A percentile compares a stretch with the other conserved stretches of the same genome.
phyloP scores from a whole-genome alignment of 2,797 vertebrate species.

The Orestias chungarensis region DNA sequence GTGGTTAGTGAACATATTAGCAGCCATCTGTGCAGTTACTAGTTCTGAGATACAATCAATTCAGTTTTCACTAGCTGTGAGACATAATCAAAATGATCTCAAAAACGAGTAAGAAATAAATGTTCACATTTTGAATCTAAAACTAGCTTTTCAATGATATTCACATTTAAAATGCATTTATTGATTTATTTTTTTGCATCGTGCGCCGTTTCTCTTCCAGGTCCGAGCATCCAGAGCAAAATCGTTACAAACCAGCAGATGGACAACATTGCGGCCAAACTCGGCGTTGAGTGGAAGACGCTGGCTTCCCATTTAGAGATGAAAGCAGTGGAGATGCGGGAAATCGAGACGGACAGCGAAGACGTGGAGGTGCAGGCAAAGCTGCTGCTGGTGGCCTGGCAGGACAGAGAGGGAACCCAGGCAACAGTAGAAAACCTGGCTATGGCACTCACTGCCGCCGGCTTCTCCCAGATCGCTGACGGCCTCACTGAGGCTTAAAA shows the following conservation, averaged over 20 bases:
- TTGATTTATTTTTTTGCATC: not conserved
- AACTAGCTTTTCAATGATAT: not conserved
- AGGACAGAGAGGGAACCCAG: conserved; percentile 91
- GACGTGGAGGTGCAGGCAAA: conserved; percentile 93
- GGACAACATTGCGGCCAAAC: conserved; percentile 87
- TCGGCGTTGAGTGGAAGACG: conserved; percentile 89
- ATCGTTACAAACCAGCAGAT: conserved; percentile 91
- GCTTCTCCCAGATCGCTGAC: conserved; percentile 86
- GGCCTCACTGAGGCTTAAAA: conserved; percentile 80
- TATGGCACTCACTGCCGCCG: conserved; percentile 83
- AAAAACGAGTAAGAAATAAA: no score
- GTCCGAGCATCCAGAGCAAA: conserved; percentile 92
- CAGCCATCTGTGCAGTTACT: no score
- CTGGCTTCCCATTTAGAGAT: conserved; percentile 91
- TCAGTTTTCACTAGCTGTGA: no score
- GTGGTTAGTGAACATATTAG: no score
- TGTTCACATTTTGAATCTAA: no score
- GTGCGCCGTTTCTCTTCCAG: conserved; percentile 61
- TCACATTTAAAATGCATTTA: not conserved
- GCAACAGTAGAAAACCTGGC: conserved; percentile 88
- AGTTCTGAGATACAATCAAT: no score
- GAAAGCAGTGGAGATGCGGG: conserved; percentile 89
- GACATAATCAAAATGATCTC: no score
- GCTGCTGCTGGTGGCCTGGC: conserved; percentile 95
- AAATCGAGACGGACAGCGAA: conserved; percentile 93